Base-by-base conservation (phyloP, 2,113 vertebrate species). In the Lynx canadensis region DNA sequence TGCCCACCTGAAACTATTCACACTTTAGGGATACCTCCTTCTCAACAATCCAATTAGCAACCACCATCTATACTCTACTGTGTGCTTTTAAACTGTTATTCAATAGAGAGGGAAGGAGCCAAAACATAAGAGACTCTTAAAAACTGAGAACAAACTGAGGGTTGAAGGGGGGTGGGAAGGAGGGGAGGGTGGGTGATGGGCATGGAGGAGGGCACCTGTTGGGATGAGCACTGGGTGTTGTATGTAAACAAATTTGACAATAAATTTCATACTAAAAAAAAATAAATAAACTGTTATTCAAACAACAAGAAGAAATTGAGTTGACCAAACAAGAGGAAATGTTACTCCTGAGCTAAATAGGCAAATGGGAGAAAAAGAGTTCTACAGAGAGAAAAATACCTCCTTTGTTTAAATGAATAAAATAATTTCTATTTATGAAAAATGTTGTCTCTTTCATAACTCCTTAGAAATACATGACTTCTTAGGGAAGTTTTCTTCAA, bases 311-410 rank as follows among this genome's bases (percentile, higher is more conserved):
- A 31, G 36, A 84, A 63, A 76, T 27, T 41, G 14, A 18, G 41
- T 19, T 31, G 15, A 29, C 25, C 63, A 80, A 65, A 27, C 33
- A 45, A 79, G 11, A 10, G n/a, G 4, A 84, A 89, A 79, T 10
- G 55, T 50, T 50, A 52, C 63, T n/a, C 4, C 50, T 96, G 38
- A 83, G n/a, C 48, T 38, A 95, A 92, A 78, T 29, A 4, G 82
- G 16, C 19, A 89, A 78, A 31, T 69, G 57, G 33, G 41, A 73
- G 36, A 74, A 76, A 74, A 50, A 4, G 27, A 80, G 29, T 36
- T 69, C 63, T 80, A 71, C 66, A 94, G 36, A 21, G 36, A 93
- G 36, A 83, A 89, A 89, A 76, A 84, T 55, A 16, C 4, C 12
- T 52, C 8, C 21, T 74, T 38, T 57, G 45, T 68, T 93, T 84